Conservation (phyloP, 2,888 invertebrate genomes). For the Meghimatium bilineatum region DNA sequence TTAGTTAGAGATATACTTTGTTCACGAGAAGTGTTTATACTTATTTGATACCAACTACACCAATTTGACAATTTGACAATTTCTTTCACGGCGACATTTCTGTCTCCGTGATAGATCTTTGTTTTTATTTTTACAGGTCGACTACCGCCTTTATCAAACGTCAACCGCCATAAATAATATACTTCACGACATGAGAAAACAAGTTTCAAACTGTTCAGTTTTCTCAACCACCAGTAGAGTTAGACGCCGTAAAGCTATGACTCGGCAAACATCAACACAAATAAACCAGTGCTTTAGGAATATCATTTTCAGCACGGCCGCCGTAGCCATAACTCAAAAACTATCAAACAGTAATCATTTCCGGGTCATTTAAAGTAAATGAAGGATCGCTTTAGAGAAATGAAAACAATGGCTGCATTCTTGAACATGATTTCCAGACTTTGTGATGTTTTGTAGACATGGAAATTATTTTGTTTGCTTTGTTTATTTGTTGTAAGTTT, state of each 20-base stretch:
- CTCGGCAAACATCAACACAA: background rate
- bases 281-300: background rate
- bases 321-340: constrained; percentile 21
- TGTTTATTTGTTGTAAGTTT: background rate
- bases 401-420: constrained; percentile 18
- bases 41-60: too few relatives aligned
- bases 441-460: background rate
- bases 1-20: too few relatives aligned
- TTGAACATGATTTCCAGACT: constrained; percentile 1
- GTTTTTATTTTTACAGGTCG: background rate
- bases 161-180: background rate
- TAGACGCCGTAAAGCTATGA: background rate
- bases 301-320: constrained; percentile 5
- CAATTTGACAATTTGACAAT: background rate
- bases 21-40: too few relatives aligned
- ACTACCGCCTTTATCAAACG: background rate
- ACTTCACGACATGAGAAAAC: constrained; percentile 4
- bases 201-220: background rate
- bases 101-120: background rate
- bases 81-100: constrained; percentile 5
- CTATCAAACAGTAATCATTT: constrained; percentile 31
- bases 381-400: constrained; percentile 29
- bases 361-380: constrained; percentile 30
- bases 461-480: background rate
- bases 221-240: background rate